phyloP scores from a whole-genome alignment of 2,113 vertebrate genomes.

The Pseudorectes ferrugineus region DNA sequence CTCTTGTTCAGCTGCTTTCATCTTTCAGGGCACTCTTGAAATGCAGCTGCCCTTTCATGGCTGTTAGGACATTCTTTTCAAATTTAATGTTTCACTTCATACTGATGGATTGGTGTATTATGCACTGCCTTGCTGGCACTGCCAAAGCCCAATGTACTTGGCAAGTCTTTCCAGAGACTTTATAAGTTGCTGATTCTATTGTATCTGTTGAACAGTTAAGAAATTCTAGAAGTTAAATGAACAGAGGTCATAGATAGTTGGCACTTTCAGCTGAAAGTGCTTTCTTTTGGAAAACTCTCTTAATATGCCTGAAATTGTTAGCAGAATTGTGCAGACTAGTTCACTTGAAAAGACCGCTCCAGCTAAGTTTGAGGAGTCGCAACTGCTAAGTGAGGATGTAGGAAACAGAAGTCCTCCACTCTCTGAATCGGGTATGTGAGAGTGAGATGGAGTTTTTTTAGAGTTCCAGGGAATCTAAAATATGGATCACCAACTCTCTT shows the following conservation, averaged over 20 bases:
- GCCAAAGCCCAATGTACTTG: not conserved
- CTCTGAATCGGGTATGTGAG: not conserved
- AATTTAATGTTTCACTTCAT: not conserved
- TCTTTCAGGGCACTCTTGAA: not conserved
- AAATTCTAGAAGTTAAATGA: not conserved
- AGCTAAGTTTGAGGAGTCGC: not conserved
- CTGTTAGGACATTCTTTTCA: not conserved
- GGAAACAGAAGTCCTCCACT: not conserved
- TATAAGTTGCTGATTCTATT: not conserved
- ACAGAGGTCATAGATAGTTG: not conserved
- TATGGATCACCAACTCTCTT: not conserved
- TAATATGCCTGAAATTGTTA: not conserved
- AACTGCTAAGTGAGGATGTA: fast-evolving
- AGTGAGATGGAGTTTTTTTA: not conserved
- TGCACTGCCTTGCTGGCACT: not conserved
- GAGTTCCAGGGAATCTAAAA: not conserved
- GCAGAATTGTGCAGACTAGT: not conserved
- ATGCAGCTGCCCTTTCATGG: not conserved
- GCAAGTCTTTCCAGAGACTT: not conserved
- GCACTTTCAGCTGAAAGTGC: not conserved
- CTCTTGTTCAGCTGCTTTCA: not conserved
- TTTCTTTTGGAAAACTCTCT: not conserved
- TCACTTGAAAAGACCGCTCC: not conserved
- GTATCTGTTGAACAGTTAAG: not conserved
- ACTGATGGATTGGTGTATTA: not conserved